Conservation (phyloP, 1,140 invertebrate genomes). For the Bombus consobrinus region DNA sequence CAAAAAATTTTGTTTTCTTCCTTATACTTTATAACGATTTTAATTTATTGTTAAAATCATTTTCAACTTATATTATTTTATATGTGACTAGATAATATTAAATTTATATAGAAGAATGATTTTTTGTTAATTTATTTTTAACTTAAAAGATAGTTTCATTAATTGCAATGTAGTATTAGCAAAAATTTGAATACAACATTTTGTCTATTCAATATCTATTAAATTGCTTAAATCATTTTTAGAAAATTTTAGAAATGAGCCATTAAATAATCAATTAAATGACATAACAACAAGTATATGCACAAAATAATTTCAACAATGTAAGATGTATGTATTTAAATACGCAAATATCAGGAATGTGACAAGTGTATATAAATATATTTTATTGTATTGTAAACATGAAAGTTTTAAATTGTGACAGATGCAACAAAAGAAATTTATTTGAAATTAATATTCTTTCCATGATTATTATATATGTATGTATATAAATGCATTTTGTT, state of each 20-base stretch:
- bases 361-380: conserved; percentile 19
- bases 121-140: conserved; percentile 21
- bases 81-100: neutral
- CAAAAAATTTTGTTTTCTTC: neutral
- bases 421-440: neutral
- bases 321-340: conserved; percentile 1
- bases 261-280: neutral
- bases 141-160: neutral
- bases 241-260: neutral
- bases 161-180: neutral
- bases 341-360: neutral
- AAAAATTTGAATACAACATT: neutral
- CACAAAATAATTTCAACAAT: conserved; percentile 17
- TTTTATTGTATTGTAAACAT: neutral
- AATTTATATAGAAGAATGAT: neutral
- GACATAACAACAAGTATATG: neutral
- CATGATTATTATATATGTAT: neutral
- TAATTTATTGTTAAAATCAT: neutral
- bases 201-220: neutral
- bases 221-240: neutral
- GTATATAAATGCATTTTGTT: neutral
- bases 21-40: neutral
- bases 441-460: neutral
- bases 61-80: conserved; percentile 6
- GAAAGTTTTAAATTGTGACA: neutral